phyloP scores from a whole-genome alignment of 2,113 vertebrate species.

The Muntiacus reevesi region DNA sequence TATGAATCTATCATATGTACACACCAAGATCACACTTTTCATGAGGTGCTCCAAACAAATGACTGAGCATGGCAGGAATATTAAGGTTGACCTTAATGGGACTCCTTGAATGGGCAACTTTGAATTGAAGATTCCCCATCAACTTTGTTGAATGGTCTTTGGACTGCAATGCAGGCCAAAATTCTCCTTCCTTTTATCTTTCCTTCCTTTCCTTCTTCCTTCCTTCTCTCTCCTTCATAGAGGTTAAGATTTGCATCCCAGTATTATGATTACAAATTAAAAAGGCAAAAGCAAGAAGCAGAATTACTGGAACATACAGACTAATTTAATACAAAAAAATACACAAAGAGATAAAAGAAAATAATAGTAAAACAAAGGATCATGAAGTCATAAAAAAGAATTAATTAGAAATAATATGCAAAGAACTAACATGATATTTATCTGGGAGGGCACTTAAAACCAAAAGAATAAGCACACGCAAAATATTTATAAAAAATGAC shows the following conservation, averaged over 20 bases:
- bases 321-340: constrained; percentile 13
- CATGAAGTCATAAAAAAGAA: background rate
- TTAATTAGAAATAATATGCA: background rate
- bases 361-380: background rate
- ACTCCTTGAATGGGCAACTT: background rate
- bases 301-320: background rate
- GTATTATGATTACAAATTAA: background rate
- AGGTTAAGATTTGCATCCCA: background rate
- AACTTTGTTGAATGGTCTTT: background rate
- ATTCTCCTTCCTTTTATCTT: background rate
- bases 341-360: constrained; percentile 6
- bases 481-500: background rate
- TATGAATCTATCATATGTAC: background rate
- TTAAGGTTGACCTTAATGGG: background rate
- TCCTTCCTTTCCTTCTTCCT: background rate
- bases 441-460: background rate
- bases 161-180: background rate
- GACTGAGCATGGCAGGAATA: background rate
- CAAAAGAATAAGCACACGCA: background rate
- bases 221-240: background rate
- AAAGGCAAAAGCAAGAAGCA: constrained; percentile 10
- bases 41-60: background rate
- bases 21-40: background rate
- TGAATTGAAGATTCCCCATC: background rate
- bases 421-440: constrained; percentile 12